These are phyloP conservation scores for Macrobrachium rosenbergii DNA, from an alignment of 1,140 invertebrate genomes.

Conservation along the genomic window DNA sequence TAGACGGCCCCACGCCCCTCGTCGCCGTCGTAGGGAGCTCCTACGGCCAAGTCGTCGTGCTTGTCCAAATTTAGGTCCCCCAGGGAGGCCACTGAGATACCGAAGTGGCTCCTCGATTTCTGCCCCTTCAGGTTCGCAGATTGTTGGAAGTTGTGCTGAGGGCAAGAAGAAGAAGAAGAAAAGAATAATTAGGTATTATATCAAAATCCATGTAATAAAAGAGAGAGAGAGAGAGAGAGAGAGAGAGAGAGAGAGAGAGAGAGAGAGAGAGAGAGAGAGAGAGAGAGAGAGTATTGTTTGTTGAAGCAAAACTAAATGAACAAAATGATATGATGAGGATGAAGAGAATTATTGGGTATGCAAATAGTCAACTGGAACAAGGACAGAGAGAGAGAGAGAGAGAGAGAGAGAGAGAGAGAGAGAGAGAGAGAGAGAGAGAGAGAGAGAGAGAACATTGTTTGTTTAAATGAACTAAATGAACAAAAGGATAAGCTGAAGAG, in stretches of 20 bases:
- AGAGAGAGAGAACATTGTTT: not conserved
- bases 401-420: not conserved
- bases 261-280: too few relatives aligned
- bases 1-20: slow-evolving; percentile 81
- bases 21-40: slow-evolving; percentile 86
- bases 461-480: not conserved
- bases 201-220: too few relatives aligned
- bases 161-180: not conserved
- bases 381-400: too few relatives aligned
- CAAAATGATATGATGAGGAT: not conserved
- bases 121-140: slow-evolving; percentile 22
- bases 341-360: too few relatives aligned
- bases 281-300: too few relatives aligned
- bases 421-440: slow-evolving; percentile 3
- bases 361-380: too few relatives aligned
- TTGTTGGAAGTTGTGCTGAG: slow-evolving; percentile 59
- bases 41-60: slow-evolving; percentile 90
- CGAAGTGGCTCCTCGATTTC: slow-evolving; percentile 76
- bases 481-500: not conserved
- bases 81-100: slow-evolving; percentile 85
- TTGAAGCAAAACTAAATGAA: not conserved
- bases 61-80: slow-evolving; percentile 94
- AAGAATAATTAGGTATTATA: not conserved
- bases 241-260: not conserved
- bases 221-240: not conserved